These are phyloP conservation scores for Enteromius treurensis DNA, from an alignment of 2,797 vertebrate genomes.

Conservation along the genomic window DNA sequence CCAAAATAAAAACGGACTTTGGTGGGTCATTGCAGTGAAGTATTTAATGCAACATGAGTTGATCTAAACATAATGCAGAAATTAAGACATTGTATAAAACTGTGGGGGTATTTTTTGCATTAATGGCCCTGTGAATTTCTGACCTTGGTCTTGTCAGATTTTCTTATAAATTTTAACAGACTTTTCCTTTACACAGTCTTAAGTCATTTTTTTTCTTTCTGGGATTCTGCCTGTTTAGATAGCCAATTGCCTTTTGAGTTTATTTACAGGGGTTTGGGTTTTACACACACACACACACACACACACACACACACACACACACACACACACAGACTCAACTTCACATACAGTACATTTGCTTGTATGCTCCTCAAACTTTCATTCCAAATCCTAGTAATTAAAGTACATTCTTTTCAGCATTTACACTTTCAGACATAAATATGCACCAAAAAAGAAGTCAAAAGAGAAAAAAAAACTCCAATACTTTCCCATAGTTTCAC, in stretches of 20 bases:
- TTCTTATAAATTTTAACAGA: too few species aligned
- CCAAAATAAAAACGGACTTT: too few species aligned
- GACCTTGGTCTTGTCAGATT: too few species aligned
- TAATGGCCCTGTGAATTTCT: too few species aligned
- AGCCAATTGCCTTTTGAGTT: constrained; percentile 17
- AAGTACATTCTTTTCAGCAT: background rate
- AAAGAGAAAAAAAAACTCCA: background rate
- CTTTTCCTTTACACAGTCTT: background rate
- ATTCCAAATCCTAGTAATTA: background rate
- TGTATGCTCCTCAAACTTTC: background rate
- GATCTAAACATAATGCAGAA: too few species aligned
- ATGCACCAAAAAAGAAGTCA: background rate
- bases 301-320: too few species aligned
- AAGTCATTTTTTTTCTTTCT: background rate
- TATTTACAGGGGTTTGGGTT: background rate
- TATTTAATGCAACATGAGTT: too few species aligned
- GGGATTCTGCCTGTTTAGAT: background rate
- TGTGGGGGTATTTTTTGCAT: too few species aligned
- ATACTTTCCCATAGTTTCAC: background rate
- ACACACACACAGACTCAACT: background rate
- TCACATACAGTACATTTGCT: background rate
- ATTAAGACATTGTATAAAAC: too few species aligned
- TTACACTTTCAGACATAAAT: background rate
- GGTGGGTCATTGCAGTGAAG: too few species aligned
- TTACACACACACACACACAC: too few species aligned